Base-by-base conservation (phyloP, 2,113 vertebrate species). In the Cisticola juncidis region DNA sequence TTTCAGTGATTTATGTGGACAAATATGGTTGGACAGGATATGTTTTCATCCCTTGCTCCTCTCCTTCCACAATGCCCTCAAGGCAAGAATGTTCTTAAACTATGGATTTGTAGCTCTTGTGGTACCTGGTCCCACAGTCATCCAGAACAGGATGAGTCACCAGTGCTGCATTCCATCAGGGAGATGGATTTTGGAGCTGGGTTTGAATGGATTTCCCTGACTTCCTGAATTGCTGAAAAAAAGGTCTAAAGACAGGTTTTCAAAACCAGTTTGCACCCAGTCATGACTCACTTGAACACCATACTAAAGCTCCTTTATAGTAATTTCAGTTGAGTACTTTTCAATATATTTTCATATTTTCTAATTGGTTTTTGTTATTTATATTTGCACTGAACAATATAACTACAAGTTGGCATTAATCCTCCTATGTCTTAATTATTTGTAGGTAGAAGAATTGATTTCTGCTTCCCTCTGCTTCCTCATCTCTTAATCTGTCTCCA, bases 361-460 rank as follows among this genome's bases (percentile, higher is more conserved):
- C 29, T 31, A 14, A 48, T 19, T 85, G 35, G 1, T 65, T 95
- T 90, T 86, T 91, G 29, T 95, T 61, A 77, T 73, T 96, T 95
- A 61, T 31, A 36, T 94, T 96, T 96, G 66, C 70, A 38, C 31
- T 72, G 81, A 91, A 77, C 71, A 40, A 24, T 86, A 60, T 90
- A 94, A 61, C 53, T 86, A 48, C 93, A 97, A 73, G 86, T n/a
- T 83, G 94, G 79, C 80, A 61, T 86, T 86, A 95, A 97, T 97
- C 88, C 97, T 98, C 94, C 92, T 95, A 90, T 94, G 72, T 97
- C 96, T 97, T 98, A 98, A 98, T 97, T 98, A 97, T 94, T 97
- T 97, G 82, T 86, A 96, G 98, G 92, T 78, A 71, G 58, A 83
- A 94, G 78, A 94, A 96, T 73, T 95, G 88, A 94, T 96, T 95